A percentile compares a stretch with the other conserved stretches of the same genome.
phyloP scores from a whole-genome alignment of 2,797 vertebrate genomes.

The Phalanger gymnotis region DNA sequence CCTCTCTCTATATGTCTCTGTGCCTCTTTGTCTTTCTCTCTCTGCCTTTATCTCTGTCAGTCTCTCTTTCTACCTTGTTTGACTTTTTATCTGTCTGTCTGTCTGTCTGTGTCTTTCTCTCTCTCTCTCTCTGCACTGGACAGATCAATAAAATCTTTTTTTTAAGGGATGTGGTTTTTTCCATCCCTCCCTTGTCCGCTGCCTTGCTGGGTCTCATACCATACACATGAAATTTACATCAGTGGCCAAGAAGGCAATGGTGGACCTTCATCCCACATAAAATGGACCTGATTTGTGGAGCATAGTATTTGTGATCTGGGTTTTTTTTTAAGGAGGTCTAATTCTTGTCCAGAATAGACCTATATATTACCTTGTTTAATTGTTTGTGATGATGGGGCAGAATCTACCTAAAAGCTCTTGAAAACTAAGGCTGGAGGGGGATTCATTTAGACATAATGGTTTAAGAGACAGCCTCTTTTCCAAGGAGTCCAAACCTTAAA shows the following conservation, averaged over 20 bases:
- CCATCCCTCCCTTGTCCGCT: conserved; percentile 30
- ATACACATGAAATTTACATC: neutral
- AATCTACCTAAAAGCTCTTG: neutral
- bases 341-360: neutral
- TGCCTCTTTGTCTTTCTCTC: conserved; percentile 57
- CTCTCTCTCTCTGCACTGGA: conserved; percentile 39
- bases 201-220: conserved; percentile 72
- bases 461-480: conserved; percentile 46
- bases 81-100: conserved; percentile 24
- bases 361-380: neutral
- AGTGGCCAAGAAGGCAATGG: conserved; percentile 31
- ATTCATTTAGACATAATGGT: conserved; percentile 76
- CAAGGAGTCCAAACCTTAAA: conserved; percentile 29
- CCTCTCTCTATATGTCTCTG: neutral
- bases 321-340: conserved; percentile 28
- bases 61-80: neutral
- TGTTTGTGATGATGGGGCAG: neutral
- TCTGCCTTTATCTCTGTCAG: neutral
- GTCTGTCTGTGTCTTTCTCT: conserved; percentile 19
- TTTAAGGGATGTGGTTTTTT: conserved; percentile 50
- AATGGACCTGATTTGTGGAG: conserved; percentile 20
- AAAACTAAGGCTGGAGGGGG: conserved; percentile 60
- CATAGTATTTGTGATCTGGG: neutral
- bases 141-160: conserved; percentile 58
- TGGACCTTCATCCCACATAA: neutral